Percentiles rank a stretch among this genome's conserved stretches.
These are phyloP conservation scores for Himalopsyche japonica DNA, from an alignment of 2,888 invertebrate species.

Conservation along the genomic window DNA sequence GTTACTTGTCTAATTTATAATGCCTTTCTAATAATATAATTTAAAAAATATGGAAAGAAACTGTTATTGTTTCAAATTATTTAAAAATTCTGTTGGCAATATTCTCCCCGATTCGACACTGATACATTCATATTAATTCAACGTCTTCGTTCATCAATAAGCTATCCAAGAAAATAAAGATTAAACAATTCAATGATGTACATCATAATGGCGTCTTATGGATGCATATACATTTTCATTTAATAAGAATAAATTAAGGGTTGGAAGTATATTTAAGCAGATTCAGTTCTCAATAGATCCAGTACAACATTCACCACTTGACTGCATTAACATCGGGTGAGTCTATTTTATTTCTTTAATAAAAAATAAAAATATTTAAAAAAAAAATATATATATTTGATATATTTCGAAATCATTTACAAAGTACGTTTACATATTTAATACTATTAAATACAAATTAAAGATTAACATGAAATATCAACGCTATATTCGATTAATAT, in stretches of 20 bases:
- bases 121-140: not conserved
- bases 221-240: not conserved
- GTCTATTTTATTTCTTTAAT: not conserved
- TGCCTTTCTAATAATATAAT: no score
- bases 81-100: not conserved
- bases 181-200: constrained; percentile 12
- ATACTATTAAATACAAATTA: no score
- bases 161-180: constrained; percentile 1
- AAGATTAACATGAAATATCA: no score
- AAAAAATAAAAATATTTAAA: not conserved
- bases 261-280: constrained; percentile 31
- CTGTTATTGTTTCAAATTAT: no score
- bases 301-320: constrained; percentile 27
- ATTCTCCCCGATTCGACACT: not conserved
- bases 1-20: no score
- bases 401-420: no score
- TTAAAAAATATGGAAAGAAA: no score
- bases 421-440: no score
- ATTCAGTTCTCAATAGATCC: constrained; percentile 6
- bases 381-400: no score
- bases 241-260: constrained; percentile 24
- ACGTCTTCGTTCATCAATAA: not conserved
- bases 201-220: constrained; percentile 9
- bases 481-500: no score
- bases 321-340: constrained; percentile 27